Base-by-base conservation (phyloP, 2,113 vertebrate genomes). In the Martes martes region DNA sequence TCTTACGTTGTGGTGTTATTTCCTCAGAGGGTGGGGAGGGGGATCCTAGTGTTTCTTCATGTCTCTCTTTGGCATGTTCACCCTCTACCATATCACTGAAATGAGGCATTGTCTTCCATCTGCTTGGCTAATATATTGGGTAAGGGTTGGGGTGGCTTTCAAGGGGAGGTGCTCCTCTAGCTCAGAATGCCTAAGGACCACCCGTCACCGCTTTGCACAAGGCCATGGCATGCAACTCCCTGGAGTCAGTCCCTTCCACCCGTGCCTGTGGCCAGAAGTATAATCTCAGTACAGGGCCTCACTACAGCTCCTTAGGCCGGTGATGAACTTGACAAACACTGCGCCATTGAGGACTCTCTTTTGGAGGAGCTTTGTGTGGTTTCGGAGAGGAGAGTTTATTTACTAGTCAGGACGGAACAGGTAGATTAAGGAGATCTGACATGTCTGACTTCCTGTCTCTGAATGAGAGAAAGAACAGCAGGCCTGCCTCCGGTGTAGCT, bases 381-480 rank as follows among this genome's bases (percentile, higher is more conserved):
- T 91, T 84, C n/a, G 59, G 73, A 95, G 63, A 45, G 39, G 73
- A 93, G 52, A 15, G 47, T 50, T 89, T 94, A 36, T 94, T 86
- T 81, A 50, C 31, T 59, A 78, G 50, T 80, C 50, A 78, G 21
- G 65, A 91, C 59, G 50, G 57, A 92, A 67, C 26, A 84, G 50
- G 78, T 63, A n/a, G 11, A 39, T 91, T 79, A 91, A 81, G 82
- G 42, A 89, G 78, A 69, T 61, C 80, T 59, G 3, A 92, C 7
- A 10, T 69, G 16, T 83, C 83, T 63, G 59, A 89, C 79, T 88
- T 81, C 39, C 82, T 57, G 6, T 84, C 83, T 91, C 80, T 94
- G 94, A 55, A 26, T 92, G 83, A 96, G n/a, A 90, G 74, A 76
- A 96, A 89, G 26, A 78, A 69, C 23, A 94, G 91, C 42, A 89